phyloP scores from a whole-genome alignment of 2,888 invertebrate genomes.

The Unio delphinus region DNA sequence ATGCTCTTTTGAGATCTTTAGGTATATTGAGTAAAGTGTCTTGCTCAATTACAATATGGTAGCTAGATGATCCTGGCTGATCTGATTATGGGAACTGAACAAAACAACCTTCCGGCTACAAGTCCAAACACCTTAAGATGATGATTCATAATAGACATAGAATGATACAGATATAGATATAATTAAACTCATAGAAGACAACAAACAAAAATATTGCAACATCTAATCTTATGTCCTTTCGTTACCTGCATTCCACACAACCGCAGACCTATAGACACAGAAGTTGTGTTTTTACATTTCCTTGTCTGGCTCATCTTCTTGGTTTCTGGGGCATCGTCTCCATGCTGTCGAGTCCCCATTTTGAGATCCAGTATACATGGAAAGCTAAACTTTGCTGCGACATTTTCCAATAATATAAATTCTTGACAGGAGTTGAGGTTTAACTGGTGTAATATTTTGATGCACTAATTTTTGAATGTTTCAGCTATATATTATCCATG shows the following conservation, averaged over 20 bases:
- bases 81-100: too few relatives aligned
- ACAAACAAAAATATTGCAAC: too few relatives aligned
- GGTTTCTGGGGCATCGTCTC: constrained; percentile 74
- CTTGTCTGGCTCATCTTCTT: constrained; percentile 73
- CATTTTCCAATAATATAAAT: constrained; percentile 76
- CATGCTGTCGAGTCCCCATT: constrained; percentile 76
- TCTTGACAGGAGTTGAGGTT: constrained; percentile 40
- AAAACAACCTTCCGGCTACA: too few relatives aligned
- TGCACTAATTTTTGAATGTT: background rate
- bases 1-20: too few relatives aligned
- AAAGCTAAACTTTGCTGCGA: constrained; percentile 74
- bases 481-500: background rate
- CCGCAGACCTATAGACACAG: constrained; percentile 74
- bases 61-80: too few relatives aligned
- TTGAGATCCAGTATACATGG: constrained; percentile 77
- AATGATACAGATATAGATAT: too few relatives aligned
- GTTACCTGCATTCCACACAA: constrained; percentile 73
- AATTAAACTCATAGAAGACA: too few relatives aligned
- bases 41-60: too few relatives aligned
- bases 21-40: too few relatives aligned
- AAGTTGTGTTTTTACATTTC: constrained; percentile 74
- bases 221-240: background rate
- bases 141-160: too few relatives aligned
- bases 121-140: too few relatives aligned
- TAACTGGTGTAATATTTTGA: background rate